Evolutionary conservation across 2,888 invertebrate species (phyloP).

Genomic region (Carterocephalus palaemon): DNA sequence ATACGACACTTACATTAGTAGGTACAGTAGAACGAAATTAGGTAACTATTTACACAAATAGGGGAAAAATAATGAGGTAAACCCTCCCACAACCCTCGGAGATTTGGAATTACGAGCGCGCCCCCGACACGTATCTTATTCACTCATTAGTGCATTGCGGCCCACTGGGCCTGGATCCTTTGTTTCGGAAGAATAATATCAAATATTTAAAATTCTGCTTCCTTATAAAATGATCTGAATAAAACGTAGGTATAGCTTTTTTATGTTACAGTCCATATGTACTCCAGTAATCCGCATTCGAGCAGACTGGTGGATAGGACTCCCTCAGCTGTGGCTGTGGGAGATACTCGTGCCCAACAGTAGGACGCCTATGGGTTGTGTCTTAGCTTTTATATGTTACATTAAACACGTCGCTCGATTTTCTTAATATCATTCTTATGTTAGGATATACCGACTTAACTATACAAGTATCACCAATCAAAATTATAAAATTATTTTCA

Average conservation of each 20-base stretch:
- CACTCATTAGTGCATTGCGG: conserved; percentile 48
- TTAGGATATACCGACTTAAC: conserved; percentile 33
- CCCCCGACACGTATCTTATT: conserved; percentile 55
- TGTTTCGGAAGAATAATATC: conserved; percentile 14
- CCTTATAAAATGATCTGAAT: too few relatives aligned
- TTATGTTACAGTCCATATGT: too few relatives aligned
- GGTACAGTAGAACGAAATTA: conserved; percentile 67
- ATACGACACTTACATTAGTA: conserved; percentile 69
- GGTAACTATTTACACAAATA: conserved; percentile 78
- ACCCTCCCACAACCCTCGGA: conserved; percentile 78
- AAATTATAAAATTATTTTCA: conserved; percentile 23
- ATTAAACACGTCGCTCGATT: background rate
- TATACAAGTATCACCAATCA: conserved; percentile 28
- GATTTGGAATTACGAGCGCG: conserved; percentile 69
- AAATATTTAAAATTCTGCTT: background rate
- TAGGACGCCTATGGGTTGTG: too few relatives aligned
- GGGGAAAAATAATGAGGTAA: conserved; percentile 77
- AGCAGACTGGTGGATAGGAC: too few relatives aligned
- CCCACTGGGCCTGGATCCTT: conserved; percentile 53
- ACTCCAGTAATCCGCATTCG: too few relatives aligned
- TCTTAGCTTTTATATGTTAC: too few relatives aligned
- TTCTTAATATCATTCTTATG: conserved; percentile 5
- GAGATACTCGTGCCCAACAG: too few relatives aligned
- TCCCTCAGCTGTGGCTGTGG: too few relatives aligned
- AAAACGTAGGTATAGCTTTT: too few relatives aligned